Evolutionary conservation across 2,797 vertebrate genomes (phyloP), one percentile per base, ranked within the genome.

Genomic region (Etheostoma nigrum): DNA sequence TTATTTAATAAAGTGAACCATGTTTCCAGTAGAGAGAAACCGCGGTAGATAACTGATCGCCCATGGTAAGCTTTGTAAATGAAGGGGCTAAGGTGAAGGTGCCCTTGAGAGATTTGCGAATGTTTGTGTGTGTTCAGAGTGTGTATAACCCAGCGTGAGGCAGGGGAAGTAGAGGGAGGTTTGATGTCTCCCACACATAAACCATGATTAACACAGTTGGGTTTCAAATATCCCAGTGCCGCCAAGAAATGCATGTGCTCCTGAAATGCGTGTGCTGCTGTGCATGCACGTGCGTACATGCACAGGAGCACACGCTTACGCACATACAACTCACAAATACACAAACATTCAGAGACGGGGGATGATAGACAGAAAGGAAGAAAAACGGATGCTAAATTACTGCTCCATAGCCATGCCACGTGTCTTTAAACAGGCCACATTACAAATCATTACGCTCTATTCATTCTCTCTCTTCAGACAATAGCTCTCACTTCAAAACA

Each of bases 131-230:
- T 54, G 66, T 66, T 61, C 12, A 0, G 74, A 6, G 47, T 74
- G 79, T 55, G 74, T 44, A 19, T 21, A 67, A 78, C 87, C 78
- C 90, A 87, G 88, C 52, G 72, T 72, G 80, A 87, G 58, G 73
- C 74, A 66, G 84, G 77, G 76, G 54, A 85, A 91, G 86, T 54
- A 36, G 74, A 79, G 90, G 86, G 86, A 87, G 83, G 87, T 88
- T 93, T 94, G 93, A 91, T 92, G 89, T 92, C 90, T 91, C 82
- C 87, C 89, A 86, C 89, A 89, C 88, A 88, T 89, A 91, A 92
- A 92, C 91, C 84, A 58, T 91, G 92, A 92, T 95, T 94, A 95
- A 92, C 93, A 89, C 93, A 93, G 92, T 87, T 86, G 90, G 91
- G 85, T 86, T 91, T 89, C 85, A 72, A 81, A 91, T 87, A 92